A percentile compares a stretch with the other conserved stretches of the same genome.
These are phyloP conservation scores for Nemopilema nomurai DNA, from an alignment of 30 jellyfish, hydroid and myxozoan genomes.

Conservation along the genomic window DNA sequence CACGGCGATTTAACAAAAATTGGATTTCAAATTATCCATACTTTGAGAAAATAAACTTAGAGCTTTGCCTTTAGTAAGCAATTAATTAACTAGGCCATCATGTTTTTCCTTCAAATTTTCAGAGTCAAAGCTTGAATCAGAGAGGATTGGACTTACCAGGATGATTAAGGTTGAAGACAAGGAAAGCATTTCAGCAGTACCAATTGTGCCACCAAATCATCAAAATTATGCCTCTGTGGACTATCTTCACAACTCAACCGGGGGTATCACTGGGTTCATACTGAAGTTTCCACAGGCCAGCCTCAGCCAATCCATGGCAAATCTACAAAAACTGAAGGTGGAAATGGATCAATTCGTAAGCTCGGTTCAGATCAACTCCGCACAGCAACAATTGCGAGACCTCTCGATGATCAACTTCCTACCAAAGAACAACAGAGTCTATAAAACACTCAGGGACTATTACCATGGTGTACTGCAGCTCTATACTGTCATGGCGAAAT, in stretches of 20 bases:
- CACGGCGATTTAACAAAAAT: no score
- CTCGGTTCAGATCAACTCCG: slow-evolving; percentile 51
- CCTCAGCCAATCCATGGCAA: slow-evolving; percentile 2
- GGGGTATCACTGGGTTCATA: slow-evolving; percentile 13
- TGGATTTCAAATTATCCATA: no score
- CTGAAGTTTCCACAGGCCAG: slow-evolving; percentile 4
- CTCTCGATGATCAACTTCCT: slow-evolving; percentile 36
- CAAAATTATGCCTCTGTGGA: not conserved
- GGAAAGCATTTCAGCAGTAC: not conserved
- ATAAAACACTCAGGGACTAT: slow-evolving; percentile 61
- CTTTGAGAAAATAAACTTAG: no score
- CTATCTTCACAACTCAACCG: not conserved
- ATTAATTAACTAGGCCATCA: no score
- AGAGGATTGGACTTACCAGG: slow-evolving; percentile 34
- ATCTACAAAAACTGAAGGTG: slow-evolving; percentile 28
- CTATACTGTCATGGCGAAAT: slow-evolving; percentile 44
- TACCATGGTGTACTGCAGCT: slow-evolving; percentile 8
- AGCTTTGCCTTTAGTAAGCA: no score
- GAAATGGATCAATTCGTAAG: slow-evolving; percentile 39
- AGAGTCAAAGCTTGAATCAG: slow-evolving; percentile 22
- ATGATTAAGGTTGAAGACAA: slow-evolving; percentile 37
- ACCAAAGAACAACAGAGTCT: slow-evolving; percentile 61
- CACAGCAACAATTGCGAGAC: slow-evolving; percentile 45
- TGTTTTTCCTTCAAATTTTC: not conserved
- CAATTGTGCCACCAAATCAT: slow-evolving; percentile 2